phyloP scores from a whole-genome alignment of 2,888 invertebrate genomes.

The Philopedon plagiatum region DNA sequence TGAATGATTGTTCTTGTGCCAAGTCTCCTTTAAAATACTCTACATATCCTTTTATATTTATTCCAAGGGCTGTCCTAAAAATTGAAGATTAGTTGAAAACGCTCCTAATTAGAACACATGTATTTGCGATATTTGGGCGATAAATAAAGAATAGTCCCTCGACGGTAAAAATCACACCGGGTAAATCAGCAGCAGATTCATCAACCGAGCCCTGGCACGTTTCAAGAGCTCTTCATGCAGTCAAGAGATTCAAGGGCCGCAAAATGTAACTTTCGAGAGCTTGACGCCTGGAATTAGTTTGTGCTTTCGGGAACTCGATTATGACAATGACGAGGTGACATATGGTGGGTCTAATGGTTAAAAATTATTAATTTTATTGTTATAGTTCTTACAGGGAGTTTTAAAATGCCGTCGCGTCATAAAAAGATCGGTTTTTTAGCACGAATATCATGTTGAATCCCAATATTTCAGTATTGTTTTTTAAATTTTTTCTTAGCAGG shows the following conservation, averaged over 20 bases:
- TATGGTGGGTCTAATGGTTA: constrained; percentile 4
- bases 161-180: constrained; percentile 4
- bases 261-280: constrained; percentile 43
- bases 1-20: no score
- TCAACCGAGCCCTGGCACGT: constrained; percentile 36
- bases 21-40: no score
- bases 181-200: constrained; percentile 35
- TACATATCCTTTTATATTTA: no score
- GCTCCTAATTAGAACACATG: background rate
- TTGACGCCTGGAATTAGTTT: constrained; percentile 36
- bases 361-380: no score
- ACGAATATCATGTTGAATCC: no score
- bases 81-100: no score
- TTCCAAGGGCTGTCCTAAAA: no score
- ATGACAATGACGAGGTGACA: constrained; percentile 18
- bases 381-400: no score
- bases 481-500: no score
- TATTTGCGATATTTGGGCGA: background rate
- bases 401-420: no score
- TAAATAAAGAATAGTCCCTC: background rate
- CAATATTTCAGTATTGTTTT: no score
- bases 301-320: constrained; percentile 32
- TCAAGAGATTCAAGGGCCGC: constrained; percentile 43
- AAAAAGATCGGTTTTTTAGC: no score
- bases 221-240: constrained; percentile 43